Percentiles rank a stretch among this genome's conserved stretches.
phyloP scores from a whole-genome alignment of 2,888 invertebrate species.

The Horisme vitalbata region DNA sequence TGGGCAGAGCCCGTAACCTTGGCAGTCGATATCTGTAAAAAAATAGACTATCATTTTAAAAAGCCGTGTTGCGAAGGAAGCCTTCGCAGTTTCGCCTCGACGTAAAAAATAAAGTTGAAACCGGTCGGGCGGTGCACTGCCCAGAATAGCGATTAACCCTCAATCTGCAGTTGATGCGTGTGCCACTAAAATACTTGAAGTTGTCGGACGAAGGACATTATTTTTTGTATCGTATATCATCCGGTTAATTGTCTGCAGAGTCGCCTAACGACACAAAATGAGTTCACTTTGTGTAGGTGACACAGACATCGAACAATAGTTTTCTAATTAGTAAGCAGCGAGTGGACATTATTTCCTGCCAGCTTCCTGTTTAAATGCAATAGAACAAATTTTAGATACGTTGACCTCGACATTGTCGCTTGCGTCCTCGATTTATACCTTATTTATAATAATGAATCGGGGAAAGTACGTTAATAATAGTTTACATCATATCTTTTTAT shows the following conservation, averaged over 20 bases:
- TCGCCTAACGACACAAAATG: slow-evolving; percentile 34
- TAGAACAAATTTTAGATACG: slow-evolving; percentile 45
- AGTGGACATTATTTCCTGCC: slow-evolving; percentile 52
- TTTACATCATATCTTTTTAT: background rate
- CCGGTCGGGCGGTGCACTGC: slow-evolving; percentile 60
- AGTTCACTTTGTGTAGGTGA: slow-evolving; percentile 36
- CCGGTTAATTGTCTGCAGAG: slow-evolving; percentile 34
- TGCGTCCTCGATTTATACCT: slow-evolving; percentile 20
- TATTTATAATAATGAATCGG: background rate
- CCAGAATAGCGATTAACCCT: slow-evolving; percentile 72
- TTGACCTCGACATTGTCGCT: slow-evolving; percentile 49
- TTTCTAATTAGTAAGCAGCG: slow-evolving; percentile 50
- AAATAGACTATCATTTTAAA: slow-evolving; percentile 46
- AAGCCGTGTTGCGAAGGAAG: slow-evolving; percentile 45
- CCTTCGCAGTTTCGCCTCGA: slow-evolving; percentile 46
- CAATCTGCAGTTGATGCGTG: slow-evolving; percentile 57
- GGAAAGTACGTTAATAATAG: background rate
- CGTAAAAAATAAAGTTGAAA: slow-evolving; percentile 57
- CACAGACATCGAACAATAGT: slow-evolving; percentile 49
- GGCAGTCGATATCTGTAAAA: slow-evolving; percentile 33
- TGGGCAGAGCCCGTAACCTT: slow-evolving; percentile 32
- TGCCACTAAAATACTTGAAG: slow-evolving; percentile 47
- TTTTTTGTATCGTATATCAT: slow-evolving; percentile 32
- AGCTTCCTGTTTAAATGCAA: slow-evolving; percentile 65
- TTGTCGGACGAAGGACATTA: background rate